phyloP scores from a whole-genome alignment of 2,888 invertebrate genomes.

The Dolomedes plantarius region DNA sequence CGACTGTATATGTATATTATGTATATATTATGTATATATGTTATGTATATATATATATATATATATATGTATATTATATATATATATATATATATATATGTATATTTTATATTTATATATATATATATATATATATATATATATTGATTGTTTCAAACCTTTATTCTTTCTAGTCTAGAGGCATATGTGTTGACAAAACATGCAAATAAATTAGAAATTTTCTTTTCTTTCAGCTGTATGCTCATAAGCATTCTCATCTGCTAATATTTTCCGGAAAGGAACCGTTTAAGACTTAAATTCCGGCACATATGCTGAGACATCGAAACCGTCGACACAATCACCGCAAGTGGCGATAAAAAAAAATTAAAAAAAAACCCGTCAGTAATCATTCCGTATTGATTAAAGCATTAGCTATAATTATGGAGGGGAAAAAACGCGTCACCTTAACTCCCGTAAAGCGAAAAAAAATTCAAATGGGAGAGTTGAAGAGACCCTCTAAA shows the following conservation, averaged over 20 bases:
- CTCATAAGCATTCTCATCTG: background rate
- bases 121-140: too few relatives aligned
- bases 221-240: too few relatives aligned
- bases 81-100: too few relatives aligned
- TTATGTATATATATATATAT: too few relatives aligned
- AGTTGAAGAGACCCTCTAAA: background rate
- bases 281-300: background rate
- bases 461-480: background rate
- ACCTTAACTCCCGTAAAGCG: background rate
- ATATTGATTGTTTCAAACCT: too few relatives aligned
- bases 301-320: background rate
- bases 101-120: too few relatives aligned
- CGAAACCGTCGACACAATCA: background rate
- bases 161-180: too few relatives aligned
- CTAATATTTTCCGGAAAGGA: background rate
- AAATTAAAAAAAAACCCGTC: background rate
- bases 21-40: too few relatives aligned
- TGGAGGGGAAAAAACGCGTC: background rate
- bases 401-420: conserved; percentile 24
- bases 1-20: too few relatives aligned
- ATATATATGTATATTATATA: too few relatives aligned
- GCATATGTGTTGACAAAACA: too few relatives aligned
- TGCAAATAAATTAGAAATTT: too few relatives aligned
- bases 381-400: conserved; percentile 13
- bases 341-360: background rate